Evolutionary conservation across 2,888 invertebrate species (phyloP).

Genomic region (Microdon myrmicae): DNA sequence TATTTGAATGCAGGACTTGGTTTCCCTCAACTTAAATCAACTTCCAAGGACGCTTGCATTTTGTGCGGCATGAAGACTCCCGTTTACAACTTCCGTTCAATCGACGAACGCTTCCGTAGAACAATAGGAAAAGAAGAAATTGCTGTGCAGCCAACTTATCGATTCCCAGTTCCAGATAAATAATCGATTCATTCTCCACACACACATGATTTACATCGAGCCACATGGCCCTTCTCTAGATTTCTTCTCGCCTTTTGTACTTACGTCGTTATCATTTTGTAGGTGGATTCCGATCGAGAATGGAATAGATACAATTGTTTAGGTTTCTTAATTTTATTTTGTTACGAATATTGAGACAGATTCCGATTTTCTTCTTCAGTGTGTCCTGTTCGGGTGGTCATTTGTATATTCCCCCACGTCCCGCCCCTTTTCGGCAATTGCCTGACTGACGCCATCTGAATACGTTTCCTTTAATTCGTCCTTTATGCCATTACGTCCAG

Average conservation of each 20-base stretch:
- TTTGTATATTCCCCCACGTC: conserved; percentile 14
- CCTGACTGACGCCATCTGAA: conserved; percentile 40
- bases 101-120: no score
- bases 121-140: no score
- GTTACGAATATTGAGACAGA: conserved; percentile 52
- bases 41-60: no score
- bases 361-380: conserved; percentile 32
- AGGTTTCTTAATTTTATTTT: conserved; percentile 52
- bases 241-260: conserved; percentile 6
- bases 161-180: conserved; percentile 38
- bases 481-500: conserved; percentile 31
- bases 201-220: conserved; percentile 37
- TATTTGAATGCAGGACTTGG: no score
- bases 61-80: no score
- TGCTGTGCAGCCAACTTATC: conserved; percentile 39
- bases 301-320: conserved; percentile 44
- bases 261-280: not conserved
- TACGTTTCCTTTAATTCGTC: not conserved
- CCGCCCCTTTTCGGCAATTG: no score
- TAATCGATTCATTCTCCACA: conserved; percentile 34
- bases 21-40: no score
- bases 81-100: no score
- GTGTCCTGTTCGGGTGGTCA: not conserved
- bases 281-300: no score
- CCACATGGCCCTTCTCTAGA: conserved; percentile 10